phyloP scores from a whole-genome alignment of 2,888 invertebrate species.

The Rosalia funebris region DNA sequence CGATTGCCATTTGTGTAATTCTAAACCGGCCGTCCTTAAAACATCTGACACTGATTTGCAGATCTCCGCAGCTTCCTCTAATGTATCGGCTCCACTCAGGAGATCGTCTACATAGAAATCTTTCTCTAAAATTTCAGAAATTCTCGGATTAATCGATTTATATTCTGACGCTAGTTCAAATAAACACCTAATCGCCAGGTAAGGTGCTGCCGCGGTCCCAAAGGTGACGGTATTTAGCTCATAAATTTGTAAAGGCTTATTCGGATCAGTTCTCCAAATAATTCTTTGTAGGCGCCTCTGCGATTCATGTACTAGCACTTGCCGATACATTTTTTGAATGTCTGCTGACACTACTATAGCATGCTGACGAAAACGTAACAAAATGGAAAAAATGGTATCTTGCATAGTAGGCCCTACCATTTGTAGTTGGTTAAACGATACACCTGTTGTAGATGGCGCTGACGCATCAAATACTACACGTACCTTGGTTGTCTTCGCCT shows the following conservation, averaged over 20 bases:
- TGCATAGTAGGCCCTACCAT: conserved; percentile 32
- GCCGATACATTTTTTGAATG: conserved; percentile 43
- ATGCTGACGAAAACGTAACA: conserved; percentile 36
- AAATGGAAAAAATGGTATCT: conserved; percentile 34
- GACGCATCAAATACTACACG: conserved; percentile 43
- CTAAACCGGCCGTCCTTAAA: conserved; percentile 10
- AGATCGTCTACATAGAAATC: conserved; percentile 30
- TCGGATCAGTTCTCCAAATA: conserved; percentile 24
- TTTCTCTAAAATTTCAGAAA: conserved; percentile 8
- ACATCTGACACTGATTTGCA: conserved; percentile 8
- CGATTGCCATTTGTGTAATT: conserved; percentile 20
- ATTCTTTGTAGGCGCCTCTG: conserved; percentile 27
- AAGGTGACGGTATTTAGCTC: conserved; percentile 41
- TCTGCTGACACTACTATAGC: conserved; percentile 32
- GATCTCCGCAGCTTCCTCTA: conserved; percentile 9
- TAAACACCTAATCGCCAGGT: conserved; percentile 28
- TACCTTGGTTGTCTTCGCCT: conserved; percentile 33
- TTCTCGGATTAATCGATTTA: background rate
- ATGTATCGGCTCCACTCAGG: conserved; percentile 23
- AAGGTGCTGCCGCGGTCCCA: conserved; percentile 32
- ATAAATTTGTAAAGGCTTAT: conserved; percentile 30
- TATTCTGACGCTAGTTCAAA: conserved; percentile 17
- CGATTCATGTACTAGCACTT: conserved; percentile 28
- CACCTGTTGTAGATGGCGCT: conserved; percentile 18
- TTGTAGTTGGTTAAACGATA: conserved; percentile 38